A percentile compares a stretch with the other conserved stretches of the same genome.
Evolutionary conservation across 2,888 invertebrate species (phyloP).

Genomic region (Agapostemon virescens): DNA sequence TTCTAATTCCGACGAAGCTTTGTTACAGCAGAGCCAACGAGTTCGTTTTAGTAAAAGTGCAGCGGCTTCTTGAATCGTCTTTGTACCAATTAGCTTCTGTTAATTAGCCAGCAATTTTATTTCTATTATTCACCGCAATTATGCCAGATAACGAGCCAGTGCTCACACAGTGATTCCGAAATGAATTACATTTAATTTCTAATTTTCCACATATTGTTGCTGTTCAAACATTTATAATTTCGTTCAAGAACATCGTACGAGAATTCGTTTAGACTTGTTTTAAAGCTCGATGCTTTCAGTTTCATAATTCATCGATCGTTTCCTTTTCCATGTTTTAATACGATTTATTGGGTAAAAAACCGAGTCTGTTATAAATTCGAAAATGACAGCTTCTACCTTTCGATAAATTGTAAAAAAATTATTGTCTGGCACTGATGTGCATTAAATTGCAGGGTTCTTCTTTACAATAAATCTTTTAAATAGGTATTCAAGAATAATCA

Average conservation of each 20-base stretch:
- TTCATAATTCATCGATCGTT: too few relatives aligned
- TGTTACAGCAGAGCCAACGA: not conserved
- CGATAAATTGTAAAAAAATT: too few relatives aligned
- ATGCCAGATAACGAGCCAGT: not conserved
- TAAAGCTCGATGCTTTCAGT: too few relatives aligned
- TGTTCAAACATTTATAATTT: not conserved
- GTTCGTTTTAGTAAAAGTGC: not conserved
- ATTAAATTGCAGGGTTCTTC: too few relatives aligned
- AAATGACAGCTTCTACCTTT: too few relatives aligned
- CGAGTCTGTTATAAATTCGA: too few relatives aligned
- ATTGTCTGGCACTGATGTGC: too few relatives aligned
- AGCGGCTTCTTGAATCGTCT: not conserved
- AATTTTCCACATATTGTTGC: not conserved
- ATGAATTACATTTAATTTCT: not conserved
- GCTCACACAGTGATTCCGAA: not conserved
- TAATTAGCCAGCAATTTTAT: not conserved
- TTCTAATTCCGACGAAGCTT: conserved; percentile 13
- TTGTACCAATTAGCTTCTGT: not conserved
- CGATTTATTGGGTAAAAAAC: too few relatives aligned
- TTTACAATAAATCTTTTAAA: too few relatives aligned
- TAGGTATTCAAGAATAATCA: too few relatives aligned
- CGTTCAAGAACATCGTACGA: not conserved
- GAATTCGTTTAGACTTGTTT: too few relatives aligned
- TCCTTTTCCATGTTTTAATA: too few relatives aligned
- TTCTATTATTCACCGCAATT: not conserved